Evolutionary conservation across 2,888 invertebrate genomes (phyloP), one percentile per base, ranked within the genome.

Genomic region (Drosophila putrida): DNA sequence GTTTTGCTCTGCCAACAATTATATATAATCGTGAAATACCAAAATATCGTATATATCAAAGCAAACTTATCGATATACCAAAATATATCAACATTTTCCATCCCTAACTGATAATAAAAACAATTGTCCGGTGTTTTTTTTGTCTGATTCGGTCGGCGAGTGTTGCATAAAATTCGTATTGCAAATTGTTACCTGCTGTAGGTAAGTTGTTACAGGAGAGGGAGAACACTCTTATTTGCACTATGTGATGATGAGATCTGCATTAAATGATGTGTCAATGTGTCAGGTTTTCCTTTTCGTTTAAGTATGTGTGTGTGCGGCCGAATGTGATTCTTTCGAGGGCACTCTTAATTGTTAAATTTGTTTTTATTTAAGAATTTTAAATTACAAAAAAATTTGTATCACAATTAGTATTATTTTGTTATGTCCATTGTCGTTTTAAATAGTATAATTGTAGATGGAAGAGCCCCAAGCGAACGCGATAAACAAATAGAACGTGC

Each of bases 371-470:
- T 86, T 74, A 82, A 76, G 70, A 80, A 72, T 80, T 76, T 83
- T 83, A 84, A 85, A 86, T 85, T 84, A 84, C 83, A 84, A 83
- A 84, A 83, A 83, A 82, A 83, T 78, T 71, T 71, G 70, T 85
- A 85, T 85, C 84, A 85, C 84, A 85, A 85, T 85, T 79, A 86
- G 86, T 86, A 86, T 85, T 85, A 76, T 83, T 82, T 83, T 59
- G 63, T 79, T 80, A 75, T 75, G 68, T 84, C 69, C 78, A 70
- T 82, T 80, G n/a, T 73, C 57, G 60, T 70, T 73, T 65, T 65
- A 73, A 75, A 73, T 71, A 63, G 76, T 67, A 62, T 55, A 41
- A 78, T 75, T 65, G 65, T 75, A 66, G 66, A 54, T 78, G 65
- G 64, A 47, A 66, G 64, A 63, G 62, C 61, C 75, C 49, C 65